Percentiles rank a stretch among this genome's conserved stretches.
Conservation (phyloP, 2,113 vertebrate genomes). For the Coregonus clupeaformis region DNA sequence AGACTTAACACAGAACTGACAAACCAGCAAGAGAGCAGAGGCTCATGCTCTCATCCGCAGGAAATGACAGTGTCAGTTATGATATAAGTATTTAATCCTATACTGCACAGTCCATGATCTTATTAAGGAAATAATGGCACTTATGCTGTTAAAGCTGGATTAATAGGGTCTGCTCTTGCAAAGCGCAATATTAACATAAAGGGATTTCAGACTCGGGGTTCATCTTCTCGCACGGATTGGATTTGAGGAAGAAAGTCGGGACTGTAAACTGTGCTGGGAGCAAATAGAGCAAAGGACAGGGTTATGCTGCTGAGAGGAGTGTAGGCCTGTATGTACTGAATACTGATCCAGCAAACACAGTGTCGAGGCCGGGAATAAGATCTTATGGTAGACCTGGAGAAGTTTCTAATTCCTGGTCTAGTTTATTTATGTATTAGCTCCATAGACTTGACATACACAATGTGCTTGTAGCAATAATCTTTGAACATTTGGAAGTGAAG, state of each 20-base stretch:
- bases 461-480: too few relatives aligned
- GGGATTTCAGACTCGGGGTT: conserved; percentile 72
- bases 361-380: too few relatives aligned
- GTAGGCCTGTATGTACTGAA: conserved; percentile 6
- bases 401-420: too few relatives aligned
- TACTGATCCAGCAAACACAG: conserved; percentile 13
- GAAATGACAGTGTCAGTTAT: conserved; percentile 77
- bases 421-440: too few relatives aligned
- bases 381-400: too few relatives aligned
- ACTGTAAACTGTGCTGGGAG: conserved; percentile 55
- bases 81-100: conserved; percentile 82
- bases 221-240: conserved; percentile 64
- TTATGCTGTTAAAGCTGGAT: conserved; percentile 80
- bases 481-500: too few relatives aligned
- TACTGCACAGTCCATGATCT: conserved; percentile 79
- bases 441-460: too few relatives aligned
- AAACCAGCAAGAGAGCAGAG: conserved; percentile 53
- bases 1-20: conserved; percentile 73
- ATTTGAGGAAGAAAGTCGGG: conserved; percentile 46
- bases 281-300: conserved; percentile 23
- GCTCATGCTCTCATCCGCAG: conserved; percentile 61
- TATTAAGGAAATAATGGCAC: conserved; percentile 82
- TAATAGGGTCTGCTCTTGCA: conserved; percentile 75
- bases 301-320: conserved; percentile 22
- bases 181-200: conserved; percentile 81